phyloP scores from a whole-genome alignment of 2,113 vertebrate species.

The Tupaia chinensis region DNA sequence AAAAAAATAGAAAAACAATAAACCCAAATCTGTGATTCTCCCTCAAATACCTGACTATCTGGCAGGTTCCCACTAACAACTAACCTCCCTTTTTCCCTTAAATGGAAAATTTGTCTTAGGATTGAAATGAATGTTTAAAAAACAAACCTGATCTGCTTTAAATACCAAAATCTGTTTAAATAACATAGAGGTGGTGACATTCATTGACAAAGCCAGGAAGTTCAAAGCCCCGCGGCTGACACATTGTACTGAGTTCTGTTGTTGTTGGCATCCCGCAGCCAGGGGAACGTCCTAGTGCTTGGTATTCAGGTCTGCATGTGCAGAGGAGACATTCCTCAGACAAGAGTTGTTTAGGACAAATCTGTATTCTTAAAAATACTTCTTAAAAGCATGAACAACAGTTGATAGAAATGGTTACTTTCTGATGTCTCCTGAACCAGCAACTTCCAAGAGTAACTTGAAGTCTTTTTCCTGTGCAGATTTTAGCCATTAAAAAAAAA shows the following conservation, averaged over 20 bases:
- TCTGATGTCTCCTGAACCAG: slow-evolving; percentile 5
- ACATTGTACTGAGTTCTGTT: slow-evolving; percentile 33
- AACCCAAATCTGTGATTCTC: neutral
- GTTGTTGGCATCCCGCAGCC: neutral
- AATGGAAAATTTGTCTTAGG: slow-evolving; percentile 59
- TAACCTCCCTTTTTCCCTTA: neutral
- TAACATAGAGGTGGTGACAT: slow-evolving; percentile 64
- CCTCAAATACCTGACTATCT: neutral
- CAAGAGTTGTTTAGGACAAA: neutral
- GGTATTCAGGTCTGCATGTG: neutral
- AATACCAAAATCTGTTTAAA: slow-evolving; percentile 72
- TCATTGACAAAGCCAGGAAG: slow-evolving; percentile 60
- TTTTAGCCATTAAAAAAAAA: neutral
- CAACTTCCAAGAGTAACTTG: neutral
- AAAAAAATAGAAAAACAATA: neutral
- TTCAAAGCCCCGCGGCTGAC: slow-evolving; percentile 19
- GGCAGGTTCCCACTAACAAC: neutral
- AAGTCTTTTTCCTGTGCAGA: neutral
- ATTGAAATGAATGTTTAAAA: slow-evolving; percentile 68
- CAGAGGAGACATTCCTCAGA: neutral
- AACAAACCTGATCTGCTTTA: slow-evolving; percentile 72
- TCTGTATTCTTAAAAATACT: slow-evolving; percentile 22
- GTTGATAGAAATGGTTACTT: neutral
- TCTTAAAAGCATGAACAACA: neutral
- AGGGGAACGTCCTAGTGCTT: neutral